Evolutionary conservation across 1,140 invertebrate genomes (phyloP).

Genomic region (Drosophila chauvacae): DNA sequence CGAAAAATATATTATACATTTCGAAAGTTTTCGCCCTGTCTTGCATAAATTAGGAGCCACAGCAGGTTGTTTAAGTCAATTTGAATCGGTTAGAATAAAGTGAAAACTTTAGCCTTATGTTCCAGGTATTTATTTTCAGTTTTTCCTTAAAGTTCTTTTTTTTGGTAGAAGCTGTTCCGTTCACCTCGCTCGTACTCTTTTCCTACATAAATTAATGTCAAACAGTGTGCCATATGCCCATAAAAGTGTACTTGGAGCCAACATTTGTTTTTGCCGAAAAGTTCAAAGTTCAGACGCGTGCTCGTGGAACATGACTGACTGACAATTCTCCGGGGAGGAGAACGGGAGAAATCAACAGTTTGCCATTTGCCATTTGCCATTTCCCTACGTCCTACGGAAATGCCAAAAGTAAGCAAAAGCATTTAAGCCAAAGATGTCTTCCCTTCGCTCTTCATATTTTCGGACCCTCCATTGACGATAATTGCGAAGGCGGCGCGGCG

Average conservation of each 20-base stretch:
- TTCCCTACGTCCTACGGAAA: constrained; percentile 29
- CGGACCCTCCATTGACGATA: constrained; percentile 50
- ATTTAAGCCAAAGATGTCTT: constrained; percentile 39
- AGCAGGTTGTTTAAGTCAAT: constrained; percentile 14
- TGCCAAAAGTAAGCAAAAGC: constrained; percentile 37
- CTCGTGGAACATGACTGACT: constrained; percentile 41
- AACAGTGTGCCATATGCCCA: constrained; percentile 37
- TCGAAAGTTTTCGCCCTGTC: neutral
- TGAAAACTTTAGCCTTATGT: constrained; percentile 5
- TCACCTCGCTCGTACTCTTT: constrained; percentile 1
- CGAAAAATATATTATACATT: neutral
- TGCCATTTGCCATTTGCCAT: constrained; percentile 45
- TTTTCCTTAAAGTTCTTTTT: neutral
- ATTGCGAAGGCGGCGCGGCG: constrained; percentile 48
- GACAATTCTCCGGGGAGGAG: constrained; percentile 33
- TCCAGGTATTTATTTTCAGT: constrained; percentile 4
- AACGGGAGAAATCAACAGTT: constrained; percentile 70
- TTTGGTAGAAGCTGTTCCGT: neutral
- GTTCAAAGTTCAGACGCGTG: constrained; percentile 78
- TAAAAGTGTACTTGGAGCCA: constrained; percentile 23
- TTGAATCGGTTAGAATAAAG: constrained; percentile 12
- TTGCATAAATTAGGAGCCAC: constrained; percentile 8
- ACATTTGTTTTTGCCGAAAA: constrained; percentile 42
- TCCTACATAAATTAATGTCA: constrained; percentile 34
- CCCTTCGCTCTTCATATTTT: constrained; percentile 8